These are phyloP conservation scores for Pseudorhombus dupliciocellatus DNA, from an alignment of 2,113 vertebrate genomes.

Conservation along the genomic window DNA sequence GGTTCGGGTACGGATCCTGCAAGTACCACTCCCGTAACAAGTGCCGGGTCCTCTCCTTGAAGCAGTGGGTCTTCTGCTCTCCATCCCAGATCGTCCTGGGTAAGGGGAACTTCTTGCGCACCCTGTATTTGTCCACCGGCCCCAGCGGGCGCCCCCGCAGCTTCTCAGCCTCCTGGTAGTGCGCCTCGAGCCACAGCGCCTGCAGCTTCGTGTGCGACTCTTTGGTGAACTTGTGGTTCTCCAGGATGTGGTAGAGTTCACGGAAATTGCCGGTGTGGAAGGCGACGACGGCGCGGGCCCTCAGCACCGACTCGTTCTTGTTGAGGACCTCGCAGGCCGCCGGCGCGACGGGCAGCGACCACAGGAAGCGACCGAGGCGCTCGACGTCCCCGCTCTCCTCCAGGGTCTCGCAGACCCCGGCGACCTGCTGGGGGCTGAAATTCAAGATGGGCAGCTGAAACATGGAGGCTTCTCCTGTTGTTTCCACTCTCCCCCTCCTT, in stretches of 20 bases:
- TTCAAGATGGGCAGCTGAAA: constrained; percentile 99
- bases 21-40: constrained; percentile 99
- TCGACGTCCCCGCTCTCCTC: constrained; percentile 99
- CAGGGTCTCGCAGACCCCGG: constrained; percentile 99
- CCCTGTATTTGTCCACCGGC: constrained; percentile 99
- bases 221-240: constrained; percentile 99
- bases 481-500: constrained; percentile 71
- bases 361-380: constrained; percentile 97
- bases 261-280: constrained; percentile 98
- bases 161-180: constrained; percentile 99
- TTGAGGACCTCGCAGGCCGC: constrained; percentile 98
- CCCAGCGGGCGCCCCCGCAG: constrained; percentile 96
- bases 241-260: constrained; percentile 98
- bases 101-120: constrained; percentile 99
- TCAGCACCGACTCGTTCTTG: constrained; percentile 96
- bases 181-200: constrained; percentile 98
- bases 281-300: constrained; percentile 95
- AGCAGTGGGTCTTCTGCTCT: constrained; percentile 99
- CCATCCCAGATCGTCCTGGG: constrained; percentile 99
- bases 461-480: constrained; percentile 88
- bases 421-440: constrained; percentile 99
- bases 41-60: constrained; percentile 98
- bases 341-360: constrained; percentile 98
- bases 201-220: constrained; percentile 98
- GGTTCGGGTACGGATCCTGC: constrained; percentile 98